Evolutionary conservation across 2,888 invertebrate species (phyloP).

Genomic region (Heliothis peltigera): DNA sequence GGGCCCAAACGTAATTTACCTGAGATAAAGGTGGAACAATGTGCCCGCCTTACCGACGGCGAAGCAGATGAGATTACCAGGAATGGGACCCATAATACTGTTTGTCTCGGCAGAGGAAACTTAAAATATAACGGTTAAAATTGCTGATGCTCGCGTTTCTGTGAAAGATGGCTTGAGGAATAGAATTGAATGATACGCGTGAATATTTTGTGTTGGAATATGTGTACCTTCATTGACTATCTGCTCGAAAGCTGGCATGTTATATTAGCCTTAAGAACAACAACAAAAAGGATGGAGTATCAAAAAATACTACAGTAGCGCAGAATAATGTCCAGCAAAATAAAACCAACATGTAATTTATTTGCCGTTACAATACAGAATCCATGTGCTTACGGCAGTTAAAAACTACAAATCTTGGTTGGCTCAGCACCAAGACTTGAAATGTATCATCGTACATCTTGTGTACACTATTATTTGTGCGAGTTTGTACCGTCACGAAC

Average conservation of each 20-base stretch:
- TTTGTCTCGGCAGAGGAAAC: slow-evolving; percentile 61
- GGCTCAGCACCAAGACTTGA: slow-evolving; percentile 22
- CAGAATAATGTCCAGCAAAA: slow-evolving; percentile 11
- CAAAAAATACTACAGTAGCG: slow-evolving; percentile 2
- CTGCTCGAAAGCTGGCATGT: too few relatives aligned
- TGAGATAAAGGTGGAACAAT: slow-evolving; percentile 79
- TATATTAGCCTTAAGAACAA: too few relatives aligned
- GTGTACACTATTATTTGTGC: slow-evolving; percentile 32
- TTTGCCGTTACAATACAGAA: slow-evolving; percentile 17
- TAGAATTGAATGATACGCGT: slow-evolving; percentile 19
- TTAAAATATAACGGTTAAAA: slow-evolving; percentile 60
- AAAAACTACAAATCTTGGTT: slow-evolving; percentile 11
- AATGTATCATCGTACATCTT: slow-evolving; percentile 36
- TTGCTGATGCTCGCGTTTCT: slow-evolving; percentile 36
- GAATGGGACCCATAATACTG: slow-evolving; percentile 69
- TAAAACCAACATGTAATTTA: slow-evolving; percentile 14
- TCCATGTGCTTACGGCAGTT: slow-evolving; percentile 15
- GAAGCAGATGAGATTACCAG: slow-evolving; percentile 76
- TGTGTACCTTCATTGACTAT: neutral
- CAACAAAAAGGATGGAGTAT: neutral
- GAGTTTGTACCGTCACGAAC: slow-evolving; percentile 43
- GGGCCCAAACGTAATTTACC: slow-evolving; percentile 75
- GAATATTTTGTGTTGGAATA: slow-evolving; percentile 1
- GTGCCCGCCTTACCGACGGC: slow-evolving; percentile 66
- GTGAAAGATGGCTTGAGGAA: slow-evolving; percentile 25